Percentiles rank a stretch among this genome's conserved stretches.
Conservation (phyloP, 2,113 vertebrate species). For the Chitala chitala region DNA sequence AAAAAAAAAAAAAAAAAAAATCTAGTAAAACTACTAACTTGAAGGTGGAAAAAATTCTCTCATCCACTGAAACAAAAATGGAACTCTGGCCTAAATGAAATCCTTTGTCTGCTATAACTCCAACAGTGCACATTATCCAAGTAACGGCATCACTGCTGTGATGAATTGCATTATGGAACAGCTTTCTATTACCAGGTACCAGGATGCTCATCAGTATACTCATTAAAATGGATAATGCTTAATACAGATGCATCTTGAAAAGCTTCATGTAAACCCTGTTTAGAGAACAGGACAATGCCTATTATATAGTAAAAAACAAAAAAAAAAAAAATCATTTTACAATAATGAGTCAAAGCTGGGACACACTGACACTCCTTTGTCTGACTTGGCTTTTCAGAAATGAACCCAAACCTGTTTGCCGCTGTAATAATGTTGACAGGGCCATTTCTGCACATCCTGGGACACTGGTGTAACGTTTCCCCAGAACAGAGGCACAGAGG, state of each 20-base stretch:
- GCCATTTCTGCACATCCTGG: too few species aligned
- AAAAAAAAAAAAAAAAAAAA: not conserved
- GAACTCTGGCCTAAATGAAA: not conserved
- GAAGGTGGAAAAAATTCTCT: not conserved
- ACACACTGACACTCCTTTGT: not conserved
- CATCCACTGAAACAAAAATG: not conserved
- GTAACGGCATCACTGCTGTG: not conserved
- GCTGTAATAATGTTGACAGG: not conserved
- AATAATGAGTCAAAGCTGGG: too few species aligned
- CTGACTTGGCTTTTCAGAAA: not conserved
- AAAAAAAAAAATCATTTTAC: too few species aligned
- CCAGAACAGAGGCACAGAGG: too few species aligned
- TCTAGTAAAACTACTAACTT: not conserved
- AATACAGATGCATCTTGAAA: not conserved
- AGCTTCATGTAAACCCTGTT: too few species aligned
- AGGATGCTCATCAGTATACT: not conserved
- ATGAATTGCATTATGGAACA: not conserved
- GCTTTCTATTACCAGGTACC: too few species aligned
- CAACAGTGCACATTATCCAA: not conserved
- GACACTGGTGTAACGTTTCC: too few species aligned
- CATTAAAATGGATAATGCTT: not conserved
- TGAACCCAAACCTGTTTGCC: not conserved
- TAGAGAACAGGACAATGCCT: too few species aligned
- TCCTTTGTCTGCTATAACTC: too few species aligned
- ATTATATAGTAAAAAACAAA: too few species aligned